phyloP scores from a whole-genome alignment of 2,888 invertebrate genomes.

The Drosophila testacea region DNA sequence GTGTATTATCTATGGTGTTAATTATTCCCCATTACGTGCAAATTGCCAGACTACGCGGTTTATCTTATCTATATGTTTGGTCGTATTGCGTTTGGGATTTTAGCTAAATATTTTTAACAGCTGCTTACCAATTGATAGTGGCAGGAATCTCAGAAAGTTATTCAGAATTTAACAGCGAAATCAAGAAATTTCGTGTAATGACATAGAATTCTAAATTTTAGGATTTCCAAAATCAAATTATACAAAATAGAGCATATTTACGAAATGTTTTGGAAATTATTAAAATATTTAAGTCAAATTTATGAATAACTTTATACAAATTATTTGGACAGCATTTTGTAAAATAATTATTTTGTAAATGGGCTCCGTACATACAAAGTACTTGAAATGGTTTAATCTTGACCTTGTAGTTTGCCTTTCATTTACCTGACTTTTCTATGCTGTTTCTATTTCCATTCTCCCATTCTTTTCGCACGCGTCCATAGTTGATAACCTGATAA shows the following conservation, averaged over 20 bases:
- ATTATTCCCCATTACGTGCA: constrained; percentile 64
- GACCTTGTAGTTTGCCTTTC: constrained; percentile 63
- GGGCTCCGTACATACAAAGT: too few species aligned
- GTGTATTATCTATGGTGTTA: constrained; percentile 50
- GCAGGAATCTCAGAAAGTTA: neutral
- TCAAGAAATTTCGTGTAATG: too few species aligned
- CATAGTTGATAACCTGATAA: constrained; percentile 57
- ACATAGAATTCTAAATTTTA: too few species aligned
- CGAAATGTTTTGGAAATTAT: too few species aligned
- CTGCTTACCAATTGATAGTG: constrained; percentile 1
- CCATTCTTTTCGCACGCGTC: constrained; percentile 47
- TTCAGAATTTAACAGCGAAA: too few species aligned
- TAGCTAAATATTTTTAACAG: constrained; percentile 26
- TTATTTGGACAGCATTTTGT: too few species aligned
- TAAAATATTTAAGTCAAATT: too few species aligned
- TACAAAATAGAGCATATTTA: too few species aligned
- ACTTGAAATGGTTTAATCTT: constrained; percentile 10
- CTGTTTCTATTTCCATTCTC: constrained; percentile 12
- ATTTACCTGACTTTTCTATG: constrained; percentile 53
- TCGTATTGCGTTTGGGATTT: constrained; percentile 41
- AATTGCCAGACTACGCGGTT: constrained; percentile 31
- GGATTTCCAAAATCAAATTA: too few species aligned
- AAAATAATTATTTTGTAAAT: too few species aligned
- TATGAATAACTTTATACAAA: too few species aligned
- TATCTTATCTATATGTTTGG: constrained; percentile 60